phyloP scores from a whole-genome alignment of 1,140 invertebrate species.

The Penaeus japonicus region DNA sequence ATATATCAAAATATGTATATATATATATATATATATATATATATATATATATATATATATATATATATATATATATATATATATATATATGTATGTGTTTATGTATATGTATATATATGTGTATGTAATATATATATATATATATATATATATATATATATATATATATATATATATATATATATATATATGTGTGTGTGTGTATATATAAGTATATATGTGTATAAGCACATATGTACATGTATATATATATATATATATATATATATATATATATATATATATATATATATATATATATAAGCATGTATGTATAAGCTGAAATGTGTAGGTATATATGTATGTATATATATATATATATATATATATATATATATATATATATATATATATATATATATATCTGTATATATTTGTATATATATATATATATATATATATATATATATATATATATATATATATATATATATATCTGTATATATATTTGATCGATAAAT shows the following conservation, averaged over 20 bases:
- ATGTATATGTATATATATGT: no score
- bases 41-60: no score
- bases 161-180: background rate
- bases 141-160: background rate
- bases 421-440: no score
- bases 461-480: background rate
- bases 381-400: background rate
- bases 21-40: no score
- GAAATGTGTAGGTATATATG: background rate
- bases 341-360: background rate
- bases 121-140: no score
- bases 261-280: background rate
- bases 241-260: background rate
- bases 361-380: no score
- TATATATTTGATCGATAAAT: background rate
- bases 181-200: background rate
- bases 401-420: no score
- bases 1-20: no score
- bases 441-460: no score
- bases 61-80: no score
- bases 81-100: no score
- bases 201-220: background rate
- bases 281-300: background rate
- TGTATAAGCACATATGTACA: background rate
- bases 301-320: background rate